Base-by-base conservation (phyloP, 2,113 vertebrate species). In the Ictalurus furcatus region DNA sequence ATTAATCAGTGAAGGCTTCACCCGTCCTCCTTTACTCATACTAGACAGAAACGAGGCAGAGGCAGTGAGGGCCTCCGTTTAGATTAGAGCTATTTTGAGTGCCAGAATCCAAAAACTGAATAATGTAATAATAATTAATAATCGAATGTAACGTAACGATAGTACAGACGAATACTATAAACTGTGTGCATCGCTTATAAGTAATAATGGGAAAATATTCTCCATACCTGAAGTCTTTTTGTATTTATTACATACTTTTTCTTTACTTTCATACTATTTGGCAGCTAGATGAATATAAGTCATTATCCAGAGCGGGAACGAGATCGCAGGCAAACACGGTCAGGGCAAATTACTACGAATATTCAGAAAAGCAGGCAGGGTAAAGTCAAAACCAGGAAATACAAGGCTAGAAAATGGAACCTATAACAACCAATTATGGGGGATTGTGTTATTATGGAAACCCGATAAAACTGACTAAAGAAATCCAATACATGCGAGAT, bases 1-100 rank as follows among this genome's bases (percentile, higher is more conserved):
- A 84, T 78, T 85, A 85, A 88, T 85, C 87, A 65, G 56, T 44
- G n/a, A 84, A 61, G 69, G 67, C 67, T 52, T 84, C 56, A 84
- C 40, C 34, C 6, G 21, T 34, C n/a, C 34, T 84, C 54, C 44
- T 30, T 52, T 74, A 74, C 52, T 48, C 40, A 30, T 34, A 28
- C 63, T 83, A 61, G 30, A 73, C 54, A 74, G 34, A 84, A 74
- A 74, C 16, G 34, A 74, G 37, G 23, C 52, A 84, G 9, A 44
- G 34, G 23, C 34, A 48, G 44, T 6, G 34, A n/a, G 2, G 48
- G n/a, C 59, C 16, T 34, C 21, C 8, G 6, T 28, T 67, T 65
- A 69, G n/a, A 5, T 78, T 52, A 12, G 25, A 37, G 58, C 37
- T 52, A 67, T 67, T 71, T 59, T 61, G 19, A 40, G 61, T 52